Evolutionary conservation across 2,888 invertebrate genomes (phyloP), one percentile per base, ranked within the genome.

Genomic region (Lasioglossum vierecki): DNA sequence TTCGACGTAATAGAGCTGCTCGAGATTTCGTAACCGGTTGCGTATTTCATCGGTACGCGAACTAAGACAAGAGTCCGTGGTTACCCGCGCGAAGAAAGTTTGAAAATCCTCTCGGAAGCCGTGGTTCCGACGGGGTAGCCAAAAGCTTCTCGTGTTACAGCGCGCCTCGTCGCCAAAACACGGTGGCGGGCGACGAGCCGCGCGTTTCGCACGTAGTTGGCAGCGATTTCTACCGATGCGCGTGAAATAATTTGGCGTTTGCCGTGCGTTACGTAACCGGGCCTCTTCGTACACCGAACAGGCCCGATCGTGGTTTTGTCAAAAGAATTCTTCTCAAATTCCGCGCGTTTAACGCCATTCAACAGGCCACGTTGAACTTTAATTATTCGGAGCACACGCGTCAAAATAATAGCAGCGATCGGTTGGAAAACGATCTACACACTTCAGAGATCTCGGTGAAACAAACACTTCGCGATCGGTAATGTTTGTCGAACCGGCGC

Each of bases 171-270:
- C 90, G 93, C 93, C 93, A 93, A 93, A 93, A 93, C 90, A 90
- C 90, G 90, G 22, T 68, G 83, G 75, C 89, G 82, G 44, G 44
- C 80, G 82, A 70, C 87, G 89, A 88, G 88, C 80, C 80, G 87
- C 88, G 87, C 90, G 89, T 90, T 93, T 93, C 91, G 88, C 90
- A 88, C 91, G 92, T 92, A 92, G 91, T 94, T 94, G 94, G 94
- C 94, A 94, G 87, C 90, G 93, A 92, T 94, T 94, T 94, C 93
- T 93, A 92, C 92, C 93, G 93, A 94, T 93, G 93, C 91, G 92
- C 93, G 93, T 93, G 92, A 93, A 94, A 93, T 92, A 91, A 92
- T 93, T 94, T 93, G 93, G 92, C 93, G 91, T 92, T 91, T 88
- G 84, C 85, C 77, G 53, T 66, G 4, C 66, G 77, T 94, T 94